Evolutionary conservation across 2,888 invertebrate genomes (phyloP).

Genomic region (Argyra leucocephala): DNA sequence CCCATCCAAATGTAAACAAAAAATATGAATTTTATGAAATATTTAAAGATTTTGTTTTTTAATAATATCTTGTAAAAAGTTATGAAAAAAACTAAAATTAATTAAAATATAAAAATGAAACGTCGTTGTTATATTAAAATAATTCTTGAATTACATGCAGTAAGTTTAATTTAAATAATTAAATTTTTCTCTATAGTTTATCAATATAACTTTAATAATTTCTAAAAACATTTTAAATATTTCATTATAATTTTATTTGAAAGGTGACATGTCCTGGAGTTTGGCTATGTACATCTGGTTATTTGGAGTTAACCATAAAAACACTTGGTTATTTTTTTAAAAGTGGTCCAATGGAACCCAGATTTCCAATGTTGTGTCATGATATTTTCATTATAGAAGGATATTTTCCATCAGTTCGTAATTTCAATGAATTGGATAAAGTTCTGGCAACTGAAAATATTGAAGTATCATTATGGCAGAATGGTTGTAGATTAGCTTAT

Average conservation of each 20-base stretch:
- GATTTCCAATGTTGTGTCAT: slow-evolving; percentile 39
- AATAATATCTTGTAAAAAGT: too few species aligned
- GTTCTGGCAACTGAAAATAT: slow-evolving; percentile 33
- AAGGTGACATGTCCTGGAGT: slow-evolving; percentile 43
- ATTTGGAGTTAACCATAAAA: slow-evolving; percentile 38
- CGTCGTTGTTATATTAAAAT: slow-evolving; percentile 35
- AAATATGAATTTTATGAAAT: neutral
- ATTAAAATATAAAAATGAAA: slow-evolving; percentile 18
- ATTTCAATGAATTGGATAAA: slow-evolving; percentile 31
- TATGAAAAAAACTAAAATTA: too few species aligned
- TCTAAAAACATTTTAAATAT: neutral
- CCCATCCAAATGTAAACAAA: neutral
- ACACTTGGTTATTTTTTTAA: slow-evolving; percentile 40
- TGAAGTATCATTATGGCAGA: slow-evolving; percentile 41
- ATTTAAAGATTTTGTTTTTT: too few species aligned
- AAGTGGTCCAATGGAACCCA: slow-evolving; percentile 38
- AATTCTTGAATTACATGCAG: slow-evolving; percentile 38
- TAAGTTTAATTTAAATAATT: slow-evolving; percentile 24
- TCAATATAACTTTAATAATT: slow-evolving; percentile 7
- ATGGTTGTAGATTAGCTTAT: slow-evolving; percentile 38
- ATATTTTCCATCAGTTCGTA: slow-evolving; percentile 34
- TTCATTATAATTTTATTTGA: slow-evolving; percentile 14
- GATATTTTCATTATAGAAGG: slow-evolving; percentile 40
- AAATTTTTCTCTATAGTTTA: slow-evolving; percentile 2
- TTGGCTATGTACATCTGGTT: slow-evolving; percentile 40